These are phyloP conservation scores for Listrodromus nycthemerus DNA, from an alignment of 2,888 invertebrate genomes.

Conservation along the genomic window DNA sequence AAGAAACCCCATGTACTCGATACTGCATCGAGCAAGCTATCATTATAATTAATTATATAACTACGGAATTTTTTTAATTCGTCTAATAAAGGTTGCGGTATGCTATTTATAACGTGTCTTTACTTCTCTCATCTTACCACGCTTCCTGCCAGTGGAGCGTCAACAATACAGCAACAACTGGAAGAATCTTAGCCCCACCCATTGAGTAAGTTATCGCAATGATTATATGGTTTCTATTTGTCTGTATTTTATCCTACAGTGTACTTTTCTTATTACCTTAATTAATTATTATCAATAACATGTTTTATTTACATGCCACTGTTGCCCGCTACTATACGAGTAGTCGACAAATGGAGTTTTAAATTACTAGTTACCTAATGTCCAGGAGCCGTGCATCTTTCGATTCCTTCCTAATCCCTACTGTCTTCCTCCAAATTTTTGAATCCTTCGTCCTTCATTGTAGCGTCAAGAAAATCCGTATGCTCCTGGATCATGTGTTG, in stretches of 20 bases:
- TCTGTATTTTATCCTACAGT: background rate
- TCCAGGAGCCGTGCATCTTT: background rate
- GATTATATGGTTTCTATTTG: background rate
- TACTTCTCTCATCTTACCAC: background rate
- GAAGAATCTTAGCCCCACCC: background rate
- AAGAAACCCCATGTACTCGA: slow-evolving; percentile 43
- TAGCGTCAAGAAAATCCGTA: background rate
- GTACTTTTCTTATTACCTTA: background rate
- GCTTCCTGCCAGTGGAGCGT: background rate
- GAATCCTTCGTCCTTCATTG: background rate
- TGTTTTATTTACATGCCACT: slow-evolving; percentile 36
- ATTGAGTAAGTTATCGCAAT: background rate
- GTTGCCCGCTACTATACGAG: background rate
- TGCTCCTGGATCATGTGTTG: background rate
- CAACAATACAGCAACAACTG: background rate
- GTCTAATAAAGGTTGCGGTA: slow-evolving; percentile 64
- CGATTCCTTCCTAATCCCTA: background rate
- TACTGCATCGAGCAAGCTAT: slow-evolving; percentile 37
- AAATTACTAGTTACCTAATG: slow-evolving; percentile 28
- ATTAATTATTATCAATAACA: slow-evolving; percentile 12
- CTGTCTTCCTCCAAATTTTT: slow-evolving; percentile 17
- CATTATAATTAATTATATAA: slow-evolving; percentile 53
- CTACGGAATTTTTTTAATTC: slow-evolving; percentile 26
- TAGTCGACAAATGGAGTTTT: background rate
- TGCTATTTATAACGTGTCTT: slow-evolving; percentile 28